Evolutionary conservation across 2,113 vertebrate genomes (phyloP).

Genomic region (Hydrochoerus hydrochaeris): DNA sequence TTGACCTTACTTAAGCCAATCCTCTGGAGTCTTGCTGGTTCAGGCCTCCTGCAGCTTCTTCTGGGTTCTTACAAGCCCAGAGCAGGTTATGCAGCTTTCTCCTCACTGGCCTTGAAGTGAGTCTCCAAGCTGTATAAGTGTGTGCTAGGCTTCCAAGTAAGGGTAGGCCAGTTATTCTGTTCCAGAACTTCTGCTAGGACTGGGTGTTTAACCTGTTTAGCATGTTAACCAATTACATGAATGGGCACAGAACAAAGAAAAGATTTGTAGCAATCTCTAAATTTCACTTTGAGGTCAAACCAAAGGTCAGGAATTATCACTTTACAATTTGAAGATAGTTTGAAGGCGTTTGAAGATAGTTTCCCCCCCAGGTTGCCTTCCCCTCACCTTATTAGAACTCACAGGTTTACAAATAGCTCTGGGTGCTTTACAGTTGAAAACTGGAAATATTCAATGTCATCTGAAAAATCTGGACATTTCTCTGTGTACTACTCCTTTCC

Average conservation of each 20-base stretch:
- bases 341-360: conserved; percentile 29
- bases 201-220: not conserved
- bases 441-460: not conserved
- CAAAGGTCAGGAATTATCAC: conserved; percentile 5
- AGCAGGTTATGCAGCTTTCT: conserved; percentile 45
- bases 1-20: conserved; percentile 51
- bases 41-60: conserved; percentile 33
- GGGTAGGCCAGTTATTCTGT: not conserved
- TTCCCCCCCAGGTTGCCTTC: not conserved
- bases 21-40: conserved; percentile 43
- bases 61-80: conserved; percentile 2
- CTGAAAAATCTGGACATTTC: conserved; percentile 3
- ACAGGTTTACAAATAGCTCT: conserved; percentile 14
- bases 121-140: not conserved
- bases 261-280: conserved; percentile 4
- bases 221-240: not conserved
- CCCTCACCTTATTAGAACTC: not conserved
- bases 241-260: not conserved
- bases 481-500: not conserved
- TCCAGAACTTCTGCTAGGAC: not conserved
- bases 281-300: conserved; percentile 28
- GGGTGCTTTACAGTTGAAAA: not conserved
- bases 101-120: conserved; percentile 44
- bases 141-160: not conserved
- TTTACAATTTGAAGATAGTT: conserved; percentile 35